These are phyloP conservation scores for Potamilus streckersoni DNA, from an alignment of 1,140 invertebrate species.

Conservation along the genomic window DNA sequence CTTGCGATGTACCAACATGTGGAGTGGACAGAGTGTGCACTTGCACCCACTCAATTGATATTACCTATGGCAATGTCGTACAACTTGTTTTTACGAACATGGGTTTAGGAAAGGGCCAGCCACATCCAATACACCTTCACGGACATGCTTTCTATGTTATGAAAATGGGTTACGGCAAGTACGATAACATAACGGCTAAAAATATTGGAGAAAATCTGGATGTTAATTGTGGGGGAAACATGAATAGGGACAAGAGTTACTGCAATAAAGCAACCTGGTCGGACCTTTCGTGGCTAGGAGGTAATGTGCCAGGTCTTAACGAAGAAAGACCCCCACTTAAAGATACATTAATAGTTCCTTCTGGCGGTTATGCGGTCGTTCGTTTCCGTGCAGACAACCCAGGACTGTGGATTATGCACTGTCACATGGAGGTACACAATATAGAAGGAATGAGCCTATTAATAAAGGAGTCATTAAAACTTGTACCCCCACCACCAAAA, in stretches of 20 bases:
- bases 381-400: too few species aligned
- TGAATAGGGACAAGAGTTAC: conserved; percentile 29
- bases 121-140: conserved; percentile 81
- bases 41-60: conserved; percentile 28
- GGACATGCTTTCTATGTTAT: conserved; percentile 81
- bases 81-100: conserved; percentile 57
- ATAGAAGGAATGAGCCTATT: too few species aligned
- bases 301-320: conserved; percentile 45
- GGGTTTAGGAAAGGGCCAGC: conserved; percentile 73
- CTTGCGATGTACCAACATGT: conserved; percentile 31
- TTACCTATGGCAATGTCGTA: conserved; percentile 38
- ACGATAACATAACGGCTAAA: conserved; percentile 58
- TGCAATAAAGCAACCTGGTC: conserved; percentile 54
- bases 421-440: too few species aligned
- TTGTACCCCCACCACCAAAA: too few species aligned
- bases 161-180: conserved; percentile 68
- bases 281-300: conserved; percentile 42
- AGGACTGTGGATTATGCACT: too few species aligned
- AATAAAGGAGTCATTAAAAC: too few species aligned
- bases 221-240: conserved; percentile 42
- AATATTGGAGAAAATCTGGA: conserved; percentile 37
- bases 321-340: conserved; percentile 75
- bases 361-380: conserved; percentile 63
- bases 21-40: conserved; percentile 32
- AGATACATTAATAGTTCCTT: conserved; percentile 80